A percentile compares a stretch with the other conserved stretches of the same genome.
Conservation (phyloP, 1,140 invertebrate genomes). For the Euwallacea similis region DNA sequence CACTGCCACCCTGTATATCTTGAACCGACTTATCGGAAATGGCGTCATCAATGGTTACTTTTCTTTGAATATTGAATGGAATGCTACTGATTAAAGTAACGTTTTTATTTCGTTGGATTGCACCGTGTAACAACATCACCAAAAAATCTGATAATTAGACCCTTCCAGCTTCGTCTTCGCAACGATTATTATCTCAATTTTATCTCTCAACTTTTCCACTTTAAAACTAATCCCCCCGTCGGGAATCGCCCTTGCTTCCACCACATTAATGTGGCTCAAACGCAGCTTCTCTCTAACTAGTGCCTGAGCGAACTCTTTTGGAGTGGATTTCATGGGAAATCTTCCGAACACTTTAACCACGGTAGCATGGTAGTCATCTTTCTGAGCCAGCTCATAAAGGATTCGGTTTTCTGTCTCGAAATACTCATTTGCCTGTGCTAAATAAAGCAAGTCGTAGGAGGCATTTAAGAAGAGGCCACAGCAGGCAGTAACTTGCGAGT, state of each 20-base stretch:
- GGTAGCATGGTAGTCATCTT: constrained; percentile 13
- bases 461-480: constrained; percentile 21
- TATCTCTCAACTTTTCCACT: constrained; percentile 37
- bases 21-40: no score
- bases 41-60: no score
- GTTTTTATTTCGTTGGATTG: no score
- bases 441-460: neutral
- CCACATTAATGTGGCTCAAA: constrained; percentile 22
- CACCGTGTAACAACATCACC: constrained; percentile 1
- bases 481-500: neutral
- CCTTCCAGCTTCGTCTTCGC: constrained; percentile 33
- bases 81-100: no score
- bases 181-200: constrained; percentile 35
- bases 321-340: constrained; percentile 2
- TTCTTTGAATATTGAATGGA: no score
- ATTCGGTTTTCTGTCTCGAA: constrained; percentile 17
- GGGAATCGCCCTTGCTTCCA: constrained; percentile 28
- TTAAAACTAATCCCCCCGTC: constrained; percentile 39
- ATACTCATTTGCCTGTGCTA: constrained; percentile 13
- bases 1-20: no score
- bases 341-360: constrained; percentile 24
- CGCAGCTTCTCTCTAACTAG: constrained; percentile 33
- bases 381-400: constrained; percentile 13
- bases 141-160: constrained; percentile 26
- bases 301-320: constrained; percentile 15